Evolutionary conservation across 1,140 invertebrate genomes (phyloP).

Genomic region (Gonatopus flavifemur): DNA sequence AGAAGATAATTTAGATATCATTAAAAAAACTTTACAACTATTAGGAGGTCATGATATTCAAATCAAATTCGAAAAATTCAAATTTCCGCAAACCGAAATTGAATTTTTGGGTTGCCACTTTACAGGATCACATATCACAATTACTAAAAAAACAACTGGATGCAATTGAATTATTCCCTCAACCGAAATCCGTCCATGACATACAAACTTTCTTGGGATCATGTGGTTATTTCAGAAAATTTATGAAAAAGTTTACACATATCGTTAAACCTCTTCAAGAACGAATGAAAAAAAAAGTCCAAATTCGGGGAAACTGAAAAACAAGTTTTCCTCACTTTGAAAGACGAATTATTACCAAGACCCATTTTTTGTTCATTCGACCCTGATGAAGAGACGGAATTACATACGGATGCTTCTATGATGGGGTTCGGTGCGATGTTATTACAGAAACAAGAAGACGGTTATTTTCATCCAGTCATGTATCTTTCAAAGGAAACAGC

Average conservation of each 20-base stretch:
- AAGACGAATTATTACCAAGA: neutral
- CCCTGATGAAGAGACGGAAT: neutral
- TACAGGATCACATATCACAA: neutral
- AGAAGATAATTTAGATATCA: neutral
- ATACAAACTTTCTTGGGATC: neutral
- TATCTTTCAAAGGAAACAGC: neutral
- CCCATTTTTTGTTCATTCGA: neutral
- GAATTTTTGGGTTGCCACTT: neutral
- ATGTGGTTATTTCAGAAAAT: neutral
- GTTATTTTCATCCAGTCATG: neutral
- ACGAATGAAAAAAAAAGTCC: neutral
- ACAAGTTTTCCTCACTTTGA: neutral
- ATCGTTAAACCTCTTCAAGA: neutral
- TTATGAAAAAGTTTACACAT: neutral
- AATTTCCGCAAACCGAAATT: neutral
- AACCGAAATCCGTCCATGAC: neutral
- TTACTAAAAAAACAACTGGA: neutral
- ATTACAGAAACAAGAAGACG: neutral
- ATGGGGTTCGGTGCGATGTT: neutral
- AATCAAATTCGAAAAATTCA: conserved; percentile 6
- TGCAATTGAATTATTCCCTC: neutral
- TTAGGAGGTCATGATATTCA: neutral
- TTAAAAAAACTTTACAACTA: neutral
- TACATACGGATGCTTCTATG: neutral
- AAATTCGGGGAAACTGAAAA: neutral